These are phyloP conservation scores for Sinocyclocheilus maitianheensis DNA, from an alignment of 2,113 vertebrate species.

Conservation along the genomic window DNA sequence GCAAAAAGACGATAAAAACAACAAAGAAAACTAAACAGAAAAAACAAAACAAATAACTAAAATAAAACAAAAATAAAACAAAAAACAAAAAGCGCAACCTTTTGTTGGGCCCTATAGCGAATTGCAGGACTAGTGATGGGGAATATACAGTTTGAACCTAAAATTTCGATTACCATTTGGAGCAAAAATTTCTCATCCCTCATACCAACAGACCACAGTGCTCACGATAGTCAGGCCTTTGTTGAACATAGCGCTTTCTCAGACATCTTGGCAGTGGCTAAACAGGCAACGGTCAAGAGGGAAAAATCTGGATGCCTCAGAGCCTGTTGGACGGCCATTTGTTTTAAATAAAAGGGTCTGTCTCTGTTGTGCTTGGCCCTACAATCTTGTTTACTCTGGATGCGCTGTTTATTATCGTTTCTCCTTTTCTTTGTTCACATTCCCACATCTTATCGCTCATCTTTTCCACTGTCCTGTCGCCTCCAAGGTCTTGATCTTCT, in stretches of 20 bases:
- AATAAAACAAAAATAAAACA: too few species aligned
- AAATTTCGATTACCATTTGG: not conserved
- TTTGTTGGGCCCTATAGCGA: too few species aligned
- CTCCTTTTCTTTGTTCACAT: slow-evolving; percentile 20
- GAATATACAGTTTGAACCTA: not conserved
- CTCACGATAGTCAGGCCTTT: not conserved
- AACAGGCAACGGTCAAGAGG: slow-evolving; percentile 8
- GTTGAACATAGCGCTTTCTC: not conserved
- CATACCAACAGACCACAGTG: not conserved
- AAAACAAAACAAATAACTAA: too few species aligned
- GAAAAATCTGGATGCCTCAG: slow-evolving; percentile 27
- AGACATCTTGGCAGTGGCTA: slow-evolving; percentile 34
- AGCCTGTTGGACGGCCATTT: slow-evolving; percentile 34
- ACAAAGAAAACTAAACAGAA: too few species aligned
- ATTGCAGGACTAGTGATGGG: too few species aligned
- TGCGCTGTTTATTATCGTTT: slow-evolving; percentile 29
- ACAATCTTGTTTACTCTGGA: slow-evolving; percentile 45
- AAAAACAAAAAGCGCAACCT: too few species aligned
- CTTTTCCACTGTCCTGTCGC: slow-evolving; percentile 25
- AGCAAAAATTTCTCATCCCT: not conserved
- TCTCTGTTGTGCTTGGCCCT: slow-evolving; percentile 37
- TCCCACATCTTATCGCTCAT: slow-evolving; percentile 25
- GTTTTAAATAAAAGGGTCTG: slow-evolving; percentile 43
- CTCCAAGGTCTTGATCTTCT: slow-evolving; percentile 13
- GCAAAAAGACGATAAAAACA: too few species aligned